Evolutionary conservation across 2,888 invertebrate genomes (phyloP).

Genomic region (Orthonychiurus folsomi): DNA sequence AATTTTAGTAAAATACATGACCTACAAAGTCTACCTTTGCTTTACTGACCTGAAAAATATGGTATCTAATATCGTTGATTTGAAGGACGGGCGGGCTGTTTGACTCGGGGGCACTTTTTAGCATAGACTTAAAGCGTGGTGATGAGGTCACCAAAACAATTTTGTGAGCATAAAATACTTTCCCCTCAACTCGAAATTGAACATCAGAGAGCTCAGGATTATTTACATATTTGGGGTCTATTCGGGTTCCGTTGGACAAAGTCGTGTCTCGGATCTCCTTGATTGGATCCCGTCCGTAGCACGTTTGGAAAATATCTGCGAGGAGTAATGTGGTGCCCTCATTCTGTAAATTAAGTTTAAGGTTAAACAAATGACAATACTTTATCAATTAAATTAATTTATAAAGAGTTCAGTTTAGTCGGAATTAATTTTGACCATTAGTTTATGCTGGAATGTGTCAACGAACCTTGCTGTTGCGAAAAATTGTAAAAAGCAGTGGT

Average conservation of each 20-base stretch:
- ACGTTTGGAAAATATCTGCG: slow-evolving; percentile 81
- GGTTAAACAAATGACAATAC: neutral
- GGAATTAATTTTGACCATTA: neutral
- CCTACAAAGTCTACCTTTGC: neutral
- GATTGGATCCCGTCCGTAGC: slow-evolving; percentile 77
- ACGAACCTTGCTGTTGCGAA: slow-evolving; percentile 75
- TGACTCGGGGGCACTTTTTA: slow-evolving; percentile 63
- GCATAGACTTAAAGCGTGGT: slow-evolving; percentile 73
- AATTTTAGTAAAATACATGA: slow-evolving; percentile 2
- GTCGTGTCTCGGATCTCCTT: slow-evolving; percentile 58
- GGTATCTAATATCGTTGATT: slow-evolving; percentile 84
- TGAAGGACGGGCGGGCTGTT: slow-evolving; percentile 74
- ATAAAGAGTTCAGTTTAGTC: too few species aligned
- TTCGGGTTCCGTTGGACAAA: slow-evolving; percentile 57
- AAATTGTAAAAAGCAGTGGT: slow-evolving; percentile 78
- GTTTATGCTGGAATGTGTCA: neutral
- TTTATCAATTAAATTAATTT: neutral
- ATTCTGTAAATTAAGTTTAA: slow-evolving; percentile 52
- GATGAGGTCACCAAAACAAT: slow-evolving; percentile 87
- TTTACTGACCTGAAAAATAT: slow-evolving; percentile 87
- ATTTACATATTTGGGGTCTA: slow-evolving; percentile 88
- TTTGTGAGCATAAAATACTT: slow-evolving; percentile 86
- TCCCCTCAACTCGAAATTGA: slow-evolving; percentile 81
- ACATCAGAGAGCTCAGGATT: slow-evolving; percentile 87
- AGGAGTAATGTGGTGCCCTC: slow-evolving; percentile 77